Base-by-base conservation (phyloP, 2,797 vertebrate species). In the Clarias laeviceps region DNA sequence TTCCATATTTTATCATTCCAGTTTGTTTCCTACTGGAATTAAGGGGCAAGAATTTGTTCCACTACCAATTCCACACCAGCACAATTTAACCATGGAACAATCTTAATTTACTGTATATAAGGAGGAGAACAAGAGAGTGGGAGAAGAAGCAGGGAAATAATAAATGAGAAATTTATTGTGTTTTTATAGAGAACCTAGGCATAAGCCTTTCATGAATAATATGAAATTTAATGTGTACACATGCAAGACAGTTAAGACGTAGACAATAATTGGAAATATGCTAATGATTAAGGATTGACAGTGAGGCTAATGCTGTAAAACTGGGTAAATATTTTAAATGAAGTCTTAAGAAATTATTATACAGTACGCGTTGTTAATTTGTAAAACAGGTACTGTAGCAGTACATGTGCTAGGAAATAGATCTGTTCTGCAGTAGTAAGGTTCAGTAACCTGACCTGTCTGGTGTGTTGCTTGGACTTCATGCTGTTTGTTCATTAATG, bases 161-260 rank as follows among this genome's bases (percentile, higher is more conserved):
- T 20, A 69, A 12, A 40, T 69, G 9, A 69, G 68, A 69, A 69
- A 37, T n/a, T n/a, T 40, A 40, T 1, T 3, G 68, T 69, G 66
- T 70, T 11, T 70, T 40, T 1, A 0, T 34, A 22, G 12, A 50
- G 37, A 73, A 50, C 40, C 24, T n/a, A 73, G 11, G 11, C 20
- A 37, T 70, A 66, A 66, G 66, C 29, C 20, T 70, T 40, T 24
- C 68, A 70, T 70, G 9, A 70, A 70, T 70, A 70, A 70, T 70
- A 70, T 40, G 20, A 70, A 70, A 70, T 40, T 0, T 24, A 40
- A 70, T 40, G 70, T 50, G 40, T 50, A 70, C 20, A 73, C n/a
- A 73, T 73, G 40, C 70, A 73, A 73, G 22, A 17, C 50, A 76
- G 50, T 56, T 56, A 27, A 50, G 40, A 24, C 22, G 6, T 73